These are phyloP conservation scores for Andrena flavipes DNA, from an alignment of 2,888 invertebrate genomes.

Conservation along the genomic window DNA sequence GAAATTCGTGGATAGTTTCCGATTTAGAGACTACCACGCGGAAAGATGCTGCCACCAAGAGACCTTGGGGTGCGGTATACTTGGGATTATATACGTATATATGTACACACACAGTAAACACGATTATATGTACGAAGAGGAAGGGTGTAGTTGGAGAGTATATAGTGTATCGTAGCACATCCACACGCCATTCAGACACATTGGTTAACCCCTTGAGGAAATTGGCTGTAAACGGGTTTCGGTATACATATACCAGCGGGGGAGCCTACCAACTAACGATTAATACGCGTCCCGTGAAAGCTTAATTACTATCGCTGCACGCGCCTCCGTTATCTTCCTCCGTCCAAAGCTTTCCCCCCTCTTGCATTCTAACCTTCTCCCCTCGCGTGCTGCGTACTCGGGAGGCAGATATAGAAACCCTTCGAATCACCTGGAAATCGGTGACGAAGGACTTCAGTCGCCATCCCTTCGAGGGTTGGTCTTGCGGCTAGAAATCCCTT, in stretches of 20 bases:
- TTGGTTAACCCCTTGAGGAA: conserved; percentile 65
- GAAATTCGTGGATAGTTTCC: conserved; percentile 22
- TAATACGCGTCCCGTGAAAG: conserved; percentile 58
- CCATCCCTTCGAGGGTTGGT: too few species aligned
- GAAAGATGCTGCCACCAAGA: conserved; percentile 17
- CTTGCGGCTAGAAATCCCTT: too few species aligned
- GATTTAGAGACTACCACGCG: not conserved
- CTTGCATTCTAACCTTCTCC: not conserved
- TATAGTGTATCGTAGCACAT: conserved; percentile 66
- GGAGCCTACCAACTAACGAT: conserved; percentile 74
- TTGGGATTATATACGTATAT: conserved; percentile 34
- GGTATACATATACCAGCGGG: conserved; percentile 13
- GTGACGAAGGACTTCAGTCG: too few species aligned
- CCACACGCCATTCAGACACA: conserved; percentile 77
- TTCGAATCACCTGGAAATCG: not conserved
- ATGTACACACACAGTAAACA: conserved; percentile 47
- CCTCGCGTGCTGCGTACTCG: not conserved
- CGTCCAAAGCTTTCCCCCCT: conserved; percentile 5
- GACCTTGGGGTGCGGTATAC: conserved; percentile 19
- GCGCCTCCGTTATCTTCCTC: conserved; percentile 33
- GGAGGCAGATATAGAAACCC: not conserved
- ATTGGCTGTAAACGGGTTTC: conserved; percentile 64
- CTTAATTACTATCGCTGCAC: conserved; percentile 62
- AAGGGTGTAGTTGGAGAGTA: conserved; percentile 49
- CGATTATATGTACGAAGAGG: conserved; percentile 66